Conservation (phyloP, 2,888 invertebrate genomes). For the Adelognathus sp. region DNA sequence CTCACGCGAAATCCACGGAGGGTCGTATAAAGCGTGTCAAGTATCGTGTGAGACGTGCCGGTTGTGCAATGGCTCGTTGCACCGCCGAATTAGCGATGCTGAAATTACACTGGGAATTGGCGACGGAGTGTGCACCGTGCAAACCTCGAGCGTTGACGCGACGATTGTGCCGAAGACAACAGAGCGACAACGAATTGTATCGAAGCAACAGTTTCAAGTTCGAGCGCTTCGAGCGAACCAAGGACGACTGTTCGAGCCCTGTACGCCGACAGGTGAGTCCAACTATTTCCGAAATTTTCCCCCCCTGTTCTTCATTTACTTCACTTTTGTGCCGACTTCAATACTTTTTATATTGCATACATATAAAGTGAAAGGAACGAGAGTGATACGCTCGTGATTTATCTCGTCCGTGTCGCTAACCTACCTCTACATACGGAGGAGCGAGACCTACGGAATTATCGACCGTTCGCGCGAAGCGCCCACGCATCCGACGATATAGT, state of each 20-base stretch:
- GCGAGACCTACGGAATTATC: constrained; percentile 61
- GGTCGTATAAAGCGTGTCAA: constrained; percentile 78
- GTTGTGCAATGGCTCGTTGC: constrained; percentile 78
- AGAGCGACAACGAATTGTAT: constrained; percentile 92
- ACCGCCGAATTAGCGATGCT: constrained; percentile 79
- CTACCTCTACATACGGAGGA: constrained; percentile 61
- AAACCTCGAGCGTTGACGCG: constrained; percentile 85
- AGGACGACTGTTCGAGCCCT: constrained; percentile 84
- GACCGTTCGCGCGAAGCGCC: constrained; percentile 55
- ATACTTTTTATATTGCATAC: no score
- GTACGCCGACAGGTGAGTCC: constrained; percentile 87
- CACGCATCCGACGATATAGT: constrained; percentile 6
- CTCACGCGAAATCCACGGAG: constrained; percentile 73
- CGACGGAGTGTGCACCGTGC: constrained; percentile 83
- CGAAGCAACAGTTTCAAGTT: constrained; percentile 94
- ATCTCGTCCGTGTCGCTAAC: no score
- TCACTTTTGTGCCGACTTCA: no score
- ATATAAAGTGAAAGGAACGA: no score
- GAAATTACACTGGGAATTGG: constrained; percentile 83
- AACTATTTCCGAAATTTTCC: background rate
- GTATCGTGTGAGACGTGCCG: constrained; percentile 77
- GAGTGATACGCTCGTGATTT: no score
- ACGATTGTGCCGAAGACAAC: constrained; percentile 87
- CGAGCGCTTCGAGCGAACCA: constrained; percentile 90
- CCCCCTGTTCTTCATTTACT: no score